Conservation (phyloP, 1,140 invertebrate species). For the Trachymyrmex septentrionalis region DNA sequence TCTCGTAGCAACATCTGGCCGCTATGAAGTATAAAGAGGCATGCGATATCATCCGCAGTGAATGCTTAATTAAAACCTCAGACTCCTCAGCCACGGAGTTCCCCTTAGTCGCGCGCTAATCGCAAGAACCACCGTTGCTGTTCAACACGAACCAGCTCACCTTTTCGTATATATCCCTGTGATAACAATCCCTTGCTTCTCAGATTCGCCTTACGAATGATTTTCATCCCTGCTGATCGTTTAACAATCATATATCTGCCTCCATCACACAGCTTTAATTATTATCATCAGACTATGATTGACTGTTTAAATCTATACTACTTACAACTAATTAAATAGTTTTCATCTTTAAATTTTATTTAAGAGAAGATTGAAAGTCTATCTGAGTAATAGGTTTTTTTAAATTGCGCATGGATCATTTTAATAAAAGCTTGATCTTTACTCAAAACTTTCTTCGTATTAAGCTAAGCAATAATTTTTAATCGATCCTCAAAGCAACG, state of each 20-base stretch:
- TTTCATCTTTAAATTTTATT: background rate
- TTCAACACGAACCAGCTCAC: conserved; percentile 76
- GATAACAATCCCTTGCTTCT: conserved; percentile 37
- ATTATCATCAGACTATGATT: background rate
- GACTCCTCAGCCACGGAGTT: conserved; percentile 79
- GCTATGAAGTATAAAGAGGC: conserved; percentile 86
- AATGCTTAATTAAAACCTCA: conserved; percentile 87
- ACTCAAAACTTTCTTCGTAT: background rate
- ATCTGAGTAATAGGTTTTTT: background rate
- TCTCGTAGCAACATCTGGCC: conserved; percentile 84
- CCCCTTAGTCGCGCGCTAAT: conserved; percentile 78
- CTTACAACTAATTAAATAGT: background rate
- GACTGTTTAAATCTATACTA: background rate
- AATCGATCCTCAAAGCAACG: background rate
- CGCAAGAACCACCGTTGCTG: conserved; percentile 82
- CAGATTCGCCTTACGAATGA: conserved; percentile 19
- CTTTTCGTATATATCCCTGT: conserved; percentile 51
- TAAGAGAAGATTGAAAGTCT: background rate
- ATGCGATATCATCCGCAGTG: conserved; percentile 85
- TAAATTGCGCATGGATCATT: background rate
- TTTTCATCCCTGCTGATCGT: conserved; percentile 14
- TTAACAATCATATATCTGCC: conserved; percentile 6
- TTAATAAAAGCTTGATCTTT: background rate
- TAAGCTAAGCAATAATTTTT: conserved; percentile 6
- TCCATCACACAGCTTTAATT: background rate